Evolutionary conservation across 2,797 vertebrate genomes (phyloP), one percentile per base, ranked within the genome.

Genomic region (Sebastes oblongus): DNA sequence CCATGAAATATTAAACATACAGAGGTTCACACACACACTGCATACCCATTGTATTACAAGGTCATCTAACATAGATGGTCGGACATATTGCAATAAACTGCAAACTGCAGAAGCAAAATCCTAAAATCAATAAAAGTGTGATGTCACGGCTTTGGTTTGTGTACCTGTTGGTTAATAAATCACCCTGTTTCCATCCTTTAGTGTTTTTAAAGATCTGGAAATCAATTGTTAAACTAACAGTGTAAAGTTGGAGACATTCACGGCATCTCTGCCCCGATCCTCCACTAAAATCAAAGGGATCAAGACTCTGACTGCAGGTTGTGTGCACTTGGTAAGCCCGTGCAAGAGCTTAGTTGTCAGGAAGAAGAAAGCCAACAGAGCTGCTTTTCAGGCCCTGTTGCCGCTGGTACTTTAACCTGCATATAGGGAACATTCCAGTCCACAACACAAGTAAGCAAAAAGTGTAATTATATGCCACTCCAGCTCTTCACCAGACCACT

Each of bases 1-100:
- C 52, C 56, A 34, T 64, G 60, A 72, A 65, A 75, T 70, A 92
- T 86, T 67, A 24, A 81, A 78, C 66, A 55, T 46, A 46, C 22
- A 66, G 29, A 14, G 30, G 67, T 61, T 75, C 60, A 70, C 7
- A 13, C 25, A 8, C 27, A 13, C 25, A 8, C 24, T 8, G 65
- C 39, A 66, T 5, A 70, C 1, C 22, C n/a, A 56, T 67, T 66
- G 3, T 58, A 11, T 32, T 58, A 25, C 42, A 77, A 80, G 65
- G 66, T 87, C 72, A 71, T 25, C 52, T 11, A n/a, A 39, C 30
- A 20, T 10, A 22, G 22, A 14, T n/a, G 78, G 60, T 29, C 34
- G 25, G 24, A 74, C 30, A 25, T 22, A 6, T 16, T 30, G 39
- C 18, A 46, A 39, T 27, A 58, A 64, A 24, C 8, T 18, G 64